Conservation (phyloP, 2,797 vertebrate species). For the Danionella dracula region DNA sequence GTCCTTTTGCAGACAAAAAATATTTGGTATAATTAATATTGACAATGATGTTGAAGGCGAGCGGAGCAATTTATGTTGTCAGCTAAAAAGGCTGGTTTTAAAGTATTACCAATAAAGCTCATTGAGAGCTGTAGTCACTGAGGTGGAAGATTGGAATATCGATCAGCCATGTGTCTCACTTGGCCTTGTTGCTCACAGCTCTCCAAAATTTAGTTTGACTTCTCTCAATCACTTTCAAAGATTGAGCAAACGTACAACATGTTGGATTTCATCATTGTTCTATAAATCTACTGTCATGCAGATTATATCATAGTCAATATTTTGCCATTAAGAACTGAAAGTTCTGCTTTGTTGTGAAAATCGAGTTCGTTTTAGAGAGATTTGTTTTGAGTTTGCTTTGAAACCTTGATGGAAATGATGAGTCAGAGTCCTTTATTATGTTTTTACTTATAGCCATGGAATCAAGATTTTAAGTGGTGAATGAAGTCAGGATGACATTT, state of each 20-base stretch:
- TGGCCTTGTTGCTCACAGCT: background rate
- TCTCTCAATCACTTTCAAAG: background rate
- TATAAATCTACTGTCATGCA: too few species aligned
- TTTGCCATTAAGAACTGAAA: too few species aligned
- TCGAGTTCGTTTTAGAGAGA: too few species aligned
- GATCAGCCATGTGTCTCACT: slow-evolving; percentile 2
- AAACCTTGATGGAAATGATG: background rate
- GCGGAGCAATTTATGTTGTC: background rate
- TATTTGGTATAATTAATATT: slow-evolving; percentile 14
- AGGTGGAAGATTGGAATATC: slow-evolving; percentile 19
- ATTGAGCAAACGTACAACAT: background rate
- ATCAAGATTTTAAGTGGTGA: background rate
- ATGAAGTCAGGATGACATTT: background rate
- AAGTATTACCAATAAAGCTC: slow-evolving; percentile 11
- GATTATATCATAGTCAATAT: too few species aligned
- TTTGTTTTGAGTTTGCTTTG: background rate
- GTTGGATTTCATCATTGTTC: too few species aligned
- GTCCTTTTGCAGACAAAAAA: background rate
- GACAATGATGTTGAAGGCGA: background rate
- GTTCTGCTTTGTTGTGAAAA: too few species aligned
- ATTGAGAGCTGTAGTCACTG: background rate
- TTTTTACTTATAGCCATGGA: background rate
- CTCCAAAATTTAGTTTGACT: background rate
- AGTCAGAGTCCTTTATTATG: background rate
- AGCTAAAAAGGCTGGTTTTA: slow-evolving; percentile 16